Percentiles rank a stretch among this genome's conserved stretches.
phyloP scores from a whole-genome alignment of 2,113 vertebrate species.

The Microtus pennsylvanicus region DNA sequence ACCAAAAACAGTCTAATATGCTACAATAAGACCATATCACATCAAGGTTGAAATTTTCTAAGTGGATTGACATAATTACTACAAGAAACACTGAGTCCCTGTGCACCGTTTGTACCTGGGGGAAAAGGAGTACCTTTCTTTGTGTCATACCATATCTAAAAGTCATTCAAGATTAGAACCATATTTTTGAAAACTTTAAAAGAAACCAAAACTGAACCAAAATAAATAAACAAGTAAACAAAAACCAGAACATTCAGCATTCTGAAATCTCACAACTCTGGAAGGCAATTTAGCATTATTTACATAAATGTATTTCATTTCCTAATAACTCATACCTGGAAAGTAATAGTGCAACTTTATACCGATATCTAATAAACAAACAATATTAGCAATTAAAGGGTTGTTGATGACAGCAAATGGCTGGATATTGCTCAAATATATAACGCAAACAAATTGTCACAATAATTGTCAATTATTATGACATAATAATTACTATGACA shows the following conservation, averaged over 20 bases:
- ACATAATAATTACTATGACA: too few relatives aligned
- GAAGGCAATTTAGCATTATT: background rate
- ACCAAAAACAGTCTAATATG: background rate
- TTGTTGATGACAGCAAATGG: background rate
- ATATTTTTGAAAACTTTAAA: background rate
- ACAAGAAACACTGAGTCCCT: background rate
- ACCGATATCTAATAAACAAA: background rate
- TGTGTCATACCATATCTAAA: background rate
- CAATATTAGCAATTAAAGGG: too few relatives aligned
- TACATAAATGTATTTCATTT: background rate
- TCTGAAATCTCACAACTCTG: background rate
- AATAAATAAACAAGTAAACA: too few relatives aligned
- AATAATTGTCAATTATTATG: background rate
- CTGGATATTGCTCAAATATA: background rate
- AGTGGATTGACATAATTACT: background rate
- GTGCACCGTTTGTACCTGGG: background rate
- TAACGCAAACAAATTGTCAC: background rate
- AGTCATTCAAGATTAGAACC: background rate
- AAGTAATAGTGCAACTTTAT: background rate
- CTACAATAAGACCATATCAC: background rate
- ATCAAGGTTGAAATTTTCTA: background rate
- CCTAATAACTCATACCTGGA: background rate
- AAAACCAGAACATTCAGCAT: background rate
- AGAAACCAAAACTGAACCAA: background rate
- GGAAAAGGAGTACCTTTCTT: background rate